phyloP scores from a whole-genome alignment of 2,797 vertebrate genomes.

The Myoxocephalus aenaeus region DNA sequence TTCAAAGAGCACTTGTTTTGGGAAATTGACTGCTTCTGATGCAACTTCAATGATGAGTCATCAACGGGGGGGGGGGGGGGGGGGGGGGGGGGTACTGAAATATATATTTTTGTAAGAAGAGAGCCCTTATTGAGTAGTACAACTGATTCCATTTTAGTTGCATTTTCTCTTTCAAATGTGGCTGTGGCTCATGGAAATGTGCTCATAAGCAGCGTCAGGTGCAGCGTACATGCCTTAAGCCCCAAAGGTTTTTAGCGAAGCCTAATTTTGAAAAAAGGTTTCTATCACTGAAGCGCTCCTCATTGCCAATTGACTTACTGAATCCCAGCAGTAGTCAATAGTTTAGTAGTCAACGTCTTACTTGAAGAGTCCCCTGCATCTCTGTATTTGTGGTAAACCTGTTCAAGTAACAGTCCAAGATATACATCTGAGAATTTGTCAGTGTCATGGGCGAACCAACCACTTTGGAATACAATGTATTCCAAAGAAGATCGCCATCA shows the following conservation, averaged over 20 bases:
- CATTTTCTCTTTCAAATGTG: background rate
- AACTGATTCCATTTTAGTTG: slow-evolving; percentile 9
- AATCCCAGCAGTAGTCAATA: background rate
- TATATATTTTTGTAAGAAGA: slow-evolving; percentile 3
- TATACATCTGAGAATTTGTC: background rate
- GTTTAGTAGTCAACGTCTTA: background rate
- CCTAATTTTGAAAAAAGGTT: too few species aligned
- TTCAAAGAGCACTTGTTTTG: slow-evolving; percentile 57
- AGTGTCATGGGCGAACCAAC: background rate
- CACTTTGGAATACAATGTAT: background rate
- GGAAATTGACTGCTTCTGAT: slow-evolving; percentile 61
- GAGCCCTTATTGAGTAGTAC: background rate
- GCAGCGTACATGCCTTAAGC: background rate
- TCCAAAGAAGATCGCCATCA: background rate
- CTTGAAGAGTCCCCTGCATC: background rate
- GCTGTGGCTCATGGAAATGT: slow-evolving; percentile 21
- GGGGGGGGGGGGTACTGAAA: too few species aligned
- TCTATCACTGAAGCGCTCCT: too few species aligned
- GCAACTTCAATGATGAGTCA: slow-evolving; percentile 56
- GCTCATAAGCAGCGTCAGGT: slow-evolving; percentile 9
- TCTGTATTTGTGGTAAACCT: background rate
- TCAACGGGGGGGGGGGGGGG: slow-evolving; percentile 20
- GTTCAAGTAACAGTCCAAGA: background rate
- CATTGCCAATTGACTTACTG: background rate
- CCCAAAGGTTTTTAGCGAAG: background rate